A percentile compares a stretch with the other conserved stretches of the same genome.
These are phyloP conservation scores for Rhorus exstirpatorius DNA, from an alignment of 2,888 invertebrate genomes.

Conservation along the genomic window DNA sequence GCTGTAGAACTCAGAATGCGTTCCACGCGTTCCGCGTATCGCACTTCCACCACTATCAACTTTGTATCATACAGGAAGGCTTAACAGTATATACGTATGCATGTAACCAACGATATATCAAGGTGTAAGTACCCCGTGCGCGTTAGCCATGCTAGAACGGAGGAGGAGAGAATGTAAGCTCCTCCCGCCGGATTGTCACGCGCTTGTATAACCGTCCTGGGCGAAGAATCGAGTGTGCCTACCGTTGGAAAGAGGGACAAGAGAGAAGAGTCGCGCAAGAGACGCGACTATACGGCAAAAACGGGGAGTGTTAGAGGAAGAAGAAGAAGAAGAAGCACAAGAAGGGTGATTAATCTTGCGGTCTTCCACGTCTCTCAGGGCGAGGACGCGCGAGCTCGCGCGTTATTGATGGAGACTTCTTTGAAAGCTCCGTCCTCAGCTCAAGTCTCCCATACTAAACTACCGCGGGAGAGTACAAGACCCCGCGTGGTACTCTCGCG, in stretches of 20 bases:
- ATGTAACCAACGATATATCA: slow-evolving; percentile 41
- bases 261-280: slow-evolving; percentile 59
- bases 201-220: slow-evolving; percentile 62
- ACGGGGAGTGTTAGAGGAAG: slow-evolving; percentile 66
- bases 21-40: slow-evolving; percentile 11
- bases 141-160: slow-evolving; percentile 69
- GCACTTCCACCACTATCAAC: slow-evolving; percentile 7
- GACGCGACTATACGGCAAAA: slow-evolving; percentile 70
- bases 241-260: slow-evolving; percentile 38
- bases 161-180: slow-evolving; percentile 70
- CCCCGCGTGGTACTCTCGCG: slow-evolving; percentile 75
- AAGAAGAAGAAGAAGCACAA: slow-evolving; percentile 81
- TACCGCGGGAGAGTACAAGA: slow-evolving; percentile 56
- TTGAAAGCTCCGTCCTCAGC: slow-evolving; percentile 75
- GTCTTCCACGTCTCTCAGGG: slow-evolving; percentile 85
- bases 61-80: slow-evolving; percentile 6
- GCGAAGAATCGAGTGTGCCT: slow-evolving; percentile 56
- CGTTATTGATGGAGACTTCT: slow-evolving; percentile 86
- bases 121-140: slow-evolving; percentile 51
- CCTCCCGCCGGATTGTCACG: slow-evolving; percentile 69
- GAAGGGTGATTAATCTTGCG: slow-evolving; percentile 86
- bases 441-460: slow-evolving; percentile 61
- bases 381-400: slow-evolving; percentile 85
- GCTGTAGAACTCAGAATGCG: slow-evolving; percentile 6
- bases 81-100: slow-evolving; percentile 8